Conservation (phyloP, 2,113 vertebrate genomes). For the Eretmochelys imbricata region DNA sequence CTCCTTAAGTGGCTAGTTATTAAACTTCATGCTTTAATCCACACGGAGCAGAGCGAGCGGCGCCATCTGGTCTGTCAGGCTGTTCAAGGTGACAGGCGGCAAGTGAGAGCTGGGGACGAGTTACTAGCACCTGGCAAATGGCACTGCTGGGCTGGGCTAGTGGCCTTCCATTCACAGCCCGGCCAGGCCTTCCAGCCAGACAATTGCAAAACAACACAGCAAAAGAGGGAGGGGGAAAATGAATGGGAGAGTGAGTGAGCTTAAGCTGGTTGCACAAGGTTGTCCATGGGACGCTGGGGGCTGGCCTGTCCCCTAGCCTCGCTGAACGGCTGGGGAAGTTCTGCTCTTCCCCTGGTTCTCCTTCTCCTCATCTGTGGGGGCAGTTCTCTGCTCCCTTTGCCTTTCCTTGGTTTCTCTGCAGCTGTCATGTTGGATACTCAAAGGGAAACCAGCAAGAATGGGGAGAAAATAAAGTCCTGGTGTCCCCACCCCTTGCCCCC, state of each 20-base stretch:
- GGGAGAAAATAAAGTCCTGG: neutral
- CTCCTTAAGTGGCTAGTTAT: conserved; percentile 5
- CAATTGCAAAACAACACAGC: neutral
- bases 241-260: neutral
- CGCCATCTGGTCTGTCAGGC: neutral
- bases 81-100: neutral
- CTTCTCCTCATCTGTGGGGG: neutral
- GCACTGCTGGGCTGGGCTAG: neutral
- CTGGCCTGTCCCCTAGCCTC: neutral
- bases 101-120: neutral
- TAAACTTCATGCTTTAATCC: conserved; percentile 19
- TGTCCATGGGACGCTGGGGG: neutral
- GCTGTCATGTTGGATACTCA: neutral
- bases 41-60: neutral
- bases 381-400: neutral
- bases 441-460: neutral
- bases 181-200: conserved; percentile 1
- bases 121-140: conserved; percentile 19
- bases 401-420: neutral
- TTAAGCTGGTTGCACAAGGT: neutral
- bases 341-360: too few relatives aligned
- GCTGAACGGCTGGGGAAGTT: too few relatives aligned
- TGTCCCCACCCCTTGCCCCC: neutral
- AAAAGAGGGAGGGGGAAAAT: neutral
- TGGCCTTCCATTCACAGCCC: conserved; percentile 12